These are phyloP conservation scores for Polyommatus iphigenia DNA, from an alignment of 2,888 invertebrate species.

Conservation along the genomic window DNA sequence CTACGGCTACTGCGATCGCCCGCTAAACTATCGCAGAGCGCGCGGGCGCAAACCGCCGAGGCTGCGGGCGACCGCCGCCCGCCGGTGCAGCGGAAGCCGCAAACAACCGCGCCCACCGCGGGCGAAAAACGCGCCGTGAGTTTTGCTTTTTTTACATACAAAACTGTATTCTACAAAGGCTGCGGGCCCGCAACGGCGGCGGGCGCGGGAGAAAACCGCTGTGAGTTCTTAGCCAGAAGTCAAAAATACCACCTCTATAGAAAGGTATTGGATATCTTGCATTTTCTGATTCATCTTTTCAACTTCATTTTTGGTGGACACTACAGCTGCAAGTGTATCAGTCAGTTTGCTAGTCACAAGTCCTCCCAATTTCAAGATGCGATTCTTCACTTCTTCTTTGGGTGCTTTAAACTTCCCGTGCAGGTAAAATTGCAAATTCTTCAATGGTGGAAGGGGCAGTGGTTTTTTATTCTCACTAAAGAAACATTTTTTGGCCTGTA, in stretches of 20 bases:
- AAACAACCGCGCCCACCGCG: no score
- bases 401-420: slow-evolving; percentile 78
- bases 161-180: no score
- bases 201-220: no score
- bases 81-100: no score
- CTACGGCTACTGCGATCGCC: no score
- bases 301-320: slow-evolving; percentile 85
- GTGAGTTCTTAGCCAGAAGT: no score
- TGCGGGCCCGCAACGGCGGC: no score
- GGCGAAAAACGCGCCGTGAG: no score
- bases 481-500: slow-evolving; percentile 41
- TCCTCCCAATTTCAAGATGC: slow-evolving; percentile 88
- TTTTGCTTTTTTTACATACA: no score
- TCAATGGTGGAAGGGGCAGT: slow-evolving; percentile 84
- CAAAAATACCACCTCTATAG: slow-evolving; percentile 83
- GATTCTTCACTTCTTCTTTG: slow-evolving; percentile 83
- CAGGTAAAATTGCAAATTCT: slow-evolving; percentile 88
- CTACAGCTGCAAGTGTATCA: slow-evolving; percentile 85
- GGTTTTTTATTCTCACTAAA: slow-evolving; percentile 83
- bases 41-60: no score
- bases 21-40: no score
- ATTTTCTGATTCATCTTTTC: slow-evolving; percentile 84
- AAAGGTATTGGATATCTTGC: slow-evolving; percentile 81
- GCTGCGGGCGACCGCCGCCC: no score
- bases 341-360: slow-evolving; percentile 83